Base-by-base conservation (phyloP, 2,797 vertebrate genomes). In the Scyliorhinus canicula region DNA sequence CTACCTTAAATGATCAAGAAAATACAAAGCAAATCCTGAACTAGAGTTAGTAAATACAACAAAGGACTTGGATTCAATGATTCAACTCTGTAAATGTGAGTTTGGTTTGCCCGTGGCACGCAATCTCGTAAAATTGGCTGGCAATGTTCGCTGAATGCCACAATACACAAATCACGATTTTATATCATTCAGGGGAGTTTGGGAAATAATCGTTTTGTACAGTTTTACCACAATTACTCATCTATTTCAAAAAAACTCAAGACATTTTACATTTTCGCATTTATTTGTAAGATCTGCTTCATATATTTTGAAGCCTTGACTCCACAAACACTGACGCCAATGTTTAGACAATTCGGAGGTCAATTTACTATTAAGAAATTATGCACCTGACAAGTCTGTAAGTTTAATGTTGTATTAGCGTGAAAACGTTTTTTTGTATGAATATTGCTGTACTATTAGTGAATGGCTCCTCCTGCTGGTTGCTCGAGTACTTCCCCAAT, bases 381-480 rank as follows among this genome's bases (percentile, higher is more conserved):
- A 90, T 90, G 7, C 8, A 65, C 40, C 7, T 57, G 35, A 4
- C 55, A 52, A 52, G 2, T 16, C 16, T 19, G 5, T 47, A 74
- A 35, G 28, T 35, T 94, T 52, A 5, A 31, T n/a, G n/a, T n/a
- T n/a, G n/a, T 47, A 94, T 93, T 93, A 12, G 60, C 21, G 47
- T 50, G 28, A 35, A 65, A 93, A 11, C 44, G 28, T 50, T 65
- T 69, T n/a, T 57, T 4, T 31, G 8, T 50, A n/a, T 94, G 16
- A 50, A n/a, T 50, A 60, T 44, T 47, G 88, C 0, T 65, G 44
- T 74, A 71, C 28, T 74, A 44, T 94, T 94, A 31, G 67, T n/a
- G 44, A 74, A 94, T 71, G 19, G 93, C 67, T 55, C 93, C 93
- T 74, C 69, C 93, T 74, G 47, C 67, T 71, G 93, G 67, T 50